Base-by-base conservation (phyloP, 2,888 invertebrate genomes). In the Elmis aenea region DNA sequence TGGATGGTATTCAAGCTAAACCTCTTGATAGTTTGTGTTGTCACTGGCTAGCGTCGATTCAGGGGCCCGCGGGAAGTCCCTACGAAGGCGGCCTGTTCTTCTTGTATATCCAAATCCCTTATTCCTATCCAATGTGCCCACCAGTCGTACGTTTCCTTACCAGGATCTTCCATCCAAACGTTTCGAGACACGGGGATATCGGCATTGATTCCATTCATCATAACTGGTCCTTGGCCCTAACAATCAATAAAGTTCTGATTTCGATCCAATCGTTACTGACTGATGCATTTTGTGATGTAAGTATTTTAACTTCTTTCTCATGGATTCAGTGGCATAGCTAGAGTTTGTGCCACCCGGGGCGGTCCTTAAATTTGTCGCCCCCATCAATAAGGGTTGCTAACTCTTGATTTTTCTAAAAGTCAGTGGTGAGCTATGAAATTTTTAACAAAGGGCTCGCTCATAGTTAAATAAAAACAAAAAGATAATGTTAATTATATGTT, bases 141-240 rank as follows among this genome's bases (percentile, higher is more conserved):
- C 94, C 95, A 0, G 81, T 85, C 36, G 92, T 94, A 1, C 76
- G 92, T 11, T 95, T 95, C 71, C 74, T 94, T 42, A 94, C 94
- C 1, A 89, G 87, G 67, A 88, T 95, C 52, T 79, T 92, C 56
- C 95, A 95, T 70, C 94, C 94, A 3, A 95, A 95, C 70, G 86
- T 95, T 34, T 92, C 91, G 2, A 78, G 93, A 1, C 94, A 95
- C 67, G 94, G 94, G 2, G 93, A 94, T 69, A 90, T 95, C 28
- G 94, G 95, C 38, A 85, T 95, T 47, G 94, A 95, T 71, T 91
- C 90, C 5, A 90, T 95, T 52, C 88, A 90, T 57, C 89, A 92
- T 70, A 95, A 95, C 70, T 95, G 94, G 94, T 91, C 91, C n/a
- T 71, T 93, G 42, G 93, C 92, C 1, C 71, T 94, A 46, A 93